These are phyloP conservation scores for Thymelicus sylvestris DNA, from an alignment of 2,888 invertebrate species.

Conservation along the genomic window DNA sequence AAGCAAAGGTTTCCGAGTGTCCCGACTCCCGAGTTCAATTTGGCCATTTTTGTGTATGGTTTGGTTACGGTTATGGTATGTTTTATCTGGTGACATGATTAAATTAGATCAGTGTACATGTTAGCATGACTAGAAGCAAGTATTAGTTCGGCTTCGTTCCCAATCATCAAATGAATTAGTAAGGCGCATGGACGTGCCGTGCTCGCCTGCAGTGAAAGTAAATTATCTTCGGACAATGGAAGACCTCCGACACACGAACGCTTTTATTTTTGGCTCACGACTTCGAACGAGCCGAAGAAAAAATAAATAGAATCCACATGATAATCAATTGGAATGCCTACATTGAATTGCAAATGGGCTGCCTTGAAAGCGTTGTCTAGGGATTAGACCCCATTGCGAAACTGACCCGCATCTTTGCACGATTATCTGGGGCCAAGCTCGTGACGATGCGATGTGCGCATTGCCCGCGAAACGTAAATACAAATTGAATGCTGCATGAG, in stretches of 20 bases:
- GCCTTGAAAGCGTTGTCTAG: slow-evolving; percentile 35
- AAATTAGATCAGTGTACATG: not conserved
- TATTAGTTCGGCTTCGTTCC: not conserved
- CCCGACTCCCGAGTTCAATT: no score
- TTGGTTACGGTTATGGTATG: no score
- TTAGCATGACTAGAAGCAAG: not conserved
- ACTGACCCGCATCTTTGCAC: slow-evolving; percentile 29
- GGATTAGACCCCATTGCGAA: slow-evolving; percentile 35
- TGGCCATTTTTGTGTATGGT: no score
- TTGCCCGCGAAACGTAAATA: not conserved
- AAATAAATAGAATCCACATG: slow-evolving; percentile 24
- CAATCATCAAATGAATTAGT: slow-evolving; percentile 10
- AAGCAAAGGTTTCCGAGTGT: no score
- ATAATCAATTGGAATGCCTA: slow-evolving; percentile 31
- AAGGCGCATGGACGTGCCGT: slow-evolving; percentile 48
- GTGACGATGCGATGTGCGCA: slow-evolving; percentile 11
- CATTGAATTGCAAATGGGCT: slow-evolving; percentile 29
- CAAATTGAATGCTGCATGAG: slow-evolving; percentile 14
- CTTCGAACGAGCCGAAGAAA: slow-evolving; percentile 5
- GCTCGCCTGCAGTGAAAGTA: slow-evolving; percentile 66
- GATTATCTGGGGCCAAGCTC: slow-evolving; percentile 25
- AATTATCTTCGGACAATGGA: slow-evolving; percentile 59
- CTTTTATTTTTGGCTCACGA: slow-evolving; percentile 19
- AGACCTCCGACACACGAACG: slow-evolving; percentile 53
- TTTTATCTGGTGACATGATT: no score